A percentile compares a stretch with the other conserved stretches of the same genome.
phyloP scores from a whole-genome alignment of 92 coral and sea anemone species.

The Meandrina meandrites region DNA sequence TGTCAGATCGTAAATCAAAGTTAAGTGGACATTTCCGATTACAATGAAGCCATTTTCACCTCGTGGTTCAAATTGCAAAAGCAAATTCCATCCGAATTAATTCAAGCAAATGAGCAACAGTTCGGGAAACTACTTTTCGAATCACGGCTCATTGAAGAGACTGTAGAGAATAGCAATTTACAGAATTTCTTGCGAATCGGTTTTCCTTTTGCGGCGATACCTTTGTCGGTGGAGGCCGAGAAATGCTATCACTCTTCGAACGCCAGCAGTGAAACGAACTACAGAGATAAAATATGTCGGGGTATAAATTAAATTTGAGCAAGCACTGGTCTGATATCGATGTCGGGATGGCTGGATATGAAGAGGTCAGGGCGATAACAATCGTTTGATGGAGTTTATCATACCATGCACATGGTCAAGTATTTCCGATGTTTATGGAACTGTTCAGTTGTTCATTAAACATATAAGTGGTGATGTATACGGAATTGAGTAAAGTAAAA shows the following conservation, averaged over 20 bases:
- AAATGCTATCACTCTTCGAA: slow-evolving; percentile 20
- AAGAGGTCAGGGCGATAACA: slow-evolving; percentile 37
- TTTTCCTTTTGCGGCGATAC: slow-evolving; percentile 1
- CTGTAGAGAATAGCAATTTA: not conserved
- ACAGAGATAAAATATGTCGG: slow-evolving; percentile 31
- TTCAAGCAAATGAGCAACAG: not conserved
- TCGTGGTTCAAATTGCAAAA: slow-evolving; percentile 8
- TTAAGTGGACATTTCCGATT: slow-evolving; percentile 39
- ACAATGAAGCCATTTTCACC: slow-evolving; percentile 22
- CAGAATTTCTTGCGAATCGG: not conserved
- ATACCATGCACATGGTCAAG: slow-evolving; percentile 22
- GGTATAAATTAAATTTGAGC: slow-evolving; percentile 38
- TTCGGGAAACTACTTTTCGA: not conserved
- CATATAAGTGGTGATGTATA: not conserved
- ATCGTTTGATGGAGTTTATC: slow-evolving; percentile 33
- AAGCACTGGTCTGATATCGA: slow-evolving; percentile 25
- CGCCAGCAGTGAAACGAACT: slow-evolving; percentile 15
- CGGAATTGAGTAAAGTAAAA: not conserved
- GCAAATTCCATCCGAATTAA: not conserved
- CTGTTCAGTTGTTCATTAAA: slow-evolving; percentile 18
- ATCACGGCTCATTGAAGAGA: not conserved
- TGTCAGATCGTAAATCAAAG: slow-evolving; percentile 25
- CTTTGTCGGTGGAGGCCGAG: slow-evolving; percentile 35
- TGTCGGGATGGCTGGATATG: slow-evolving; percentile 15
- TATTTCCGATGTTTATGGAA: slow-evolving; percentile 24